Conservation (phyloP, 2,113 vertebrate genomes). For the Procavia capensis region DNA sequence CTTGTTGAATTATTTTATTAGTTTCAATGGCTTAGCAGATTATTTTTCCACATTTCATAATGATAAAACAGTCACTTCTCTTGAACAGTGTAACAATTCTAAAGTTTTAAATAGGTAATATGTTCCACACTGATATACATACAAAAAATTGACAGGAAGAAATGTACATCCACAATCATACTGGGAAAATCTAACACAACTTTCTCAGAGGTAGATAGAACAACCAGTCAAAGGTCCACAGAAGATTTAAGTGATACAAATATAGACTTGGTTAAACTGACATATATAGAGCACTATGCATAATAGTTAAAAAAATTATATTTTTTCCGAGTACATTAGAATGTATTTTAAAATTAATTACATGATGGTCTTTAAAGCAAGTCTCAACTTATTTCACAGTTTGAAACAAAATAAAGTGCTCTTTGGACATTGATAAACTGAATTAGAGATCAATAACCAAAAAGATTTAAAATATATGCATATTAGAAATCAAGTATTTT, state of each 20-base stretch:
- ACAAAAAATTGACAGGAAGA: background rate
- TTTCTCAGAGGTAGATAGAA: background rate
- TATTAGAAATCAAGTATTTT: background rate
- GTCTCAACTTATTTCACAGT: background rate
- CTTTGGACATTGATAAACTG: background rate
- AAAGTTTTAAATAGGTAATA: background rate
- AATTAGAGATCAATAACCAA: constrained; percentile 10
- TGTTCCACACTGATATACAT: background rate
- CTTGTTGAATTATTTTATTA: background rate
- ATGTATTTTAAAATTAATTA: background rate
- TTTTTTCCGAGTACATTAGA: background rate
- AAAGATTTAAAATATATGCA: background rate
- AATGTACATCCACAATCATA: background rate
- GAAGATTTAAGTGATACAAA: background rate
- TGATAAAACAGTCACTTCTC: background rate
- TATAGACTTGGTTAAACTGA: background rate
- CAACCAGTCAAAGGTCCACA: background rate
- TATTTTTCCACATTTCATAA: background rate
- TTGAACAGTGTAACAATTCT: background rate
- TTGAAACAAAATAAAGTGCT: background rate
- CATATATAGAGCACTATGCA: background rate
- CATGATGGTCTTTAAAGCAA: background rate
- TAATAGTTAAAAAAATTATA: background rate
- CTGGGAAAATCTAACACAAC: background rate
- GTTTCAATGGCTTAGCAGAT: background rate